Percentiles rank a stretch among this genome's conserved stretches.
These are phyloP conservation scores for Tinea pellionella DNA, from an alignment of 2,888 invertebrate genomes.

Conservation along the genomic window DNA sequence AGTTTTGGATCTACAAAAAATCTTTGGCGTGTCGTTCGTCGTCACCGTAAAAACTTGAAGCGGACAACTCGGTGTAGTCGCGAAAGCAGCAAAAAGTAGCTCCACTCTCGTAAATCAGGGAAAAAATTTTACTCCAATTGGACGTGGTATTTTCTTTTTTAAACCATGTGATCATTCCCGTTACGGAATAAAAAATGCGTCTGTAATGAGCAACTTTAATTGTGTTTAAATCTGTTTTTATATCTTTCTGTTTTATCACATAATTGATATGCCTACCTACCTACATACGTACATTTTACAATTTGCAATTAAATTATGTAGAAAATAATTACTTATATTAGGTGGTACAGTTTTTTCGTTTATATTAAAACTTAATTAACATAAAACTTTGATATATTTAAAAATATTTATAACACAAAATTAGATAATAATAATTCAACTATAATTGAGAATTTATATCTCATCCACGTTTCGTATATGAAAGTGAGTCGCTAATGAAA, in stretches of 20 bases:
- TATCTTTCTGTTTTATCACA: background rate
- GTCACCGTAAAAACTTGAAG: constrained; percentile 15
- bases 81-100: constrained; percentile 18
- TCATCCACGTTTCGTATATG: constrained; percentile 19
- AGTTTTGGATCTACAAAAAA: constrained; percentile 26
- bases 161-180: background rate
- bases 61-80: constrained; percentile 15
- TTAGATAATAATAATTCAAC: too few relatives aligned
- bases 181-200: background rate
- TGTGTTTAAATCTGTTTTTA: background rate
- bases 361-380: too few relatives aligned
- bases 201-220: background rate
- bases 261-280: background rate
- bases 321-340: too few relatives aligned
- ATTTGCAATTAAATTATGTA: too few relatives aligned
- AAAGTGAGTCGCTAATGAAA: constrained; percentile 41
- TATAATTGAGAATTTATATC: background rate
- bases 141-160: constrained; percentile 5
- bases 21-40: background rate
- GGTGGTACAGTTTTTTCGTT: too few relatives aligned
- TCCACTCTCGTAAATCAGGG: constrained; percentile 17
- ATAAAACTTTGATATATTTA: too few relatives aligned
- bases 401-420: too few relatives aligned
- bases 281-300: background rate
- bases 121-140: constrained; percentile 7